phyloP scores from a whole-genome alignment of 2,797 vertebrate genomes.

The Pangasius djambal region DNA sequence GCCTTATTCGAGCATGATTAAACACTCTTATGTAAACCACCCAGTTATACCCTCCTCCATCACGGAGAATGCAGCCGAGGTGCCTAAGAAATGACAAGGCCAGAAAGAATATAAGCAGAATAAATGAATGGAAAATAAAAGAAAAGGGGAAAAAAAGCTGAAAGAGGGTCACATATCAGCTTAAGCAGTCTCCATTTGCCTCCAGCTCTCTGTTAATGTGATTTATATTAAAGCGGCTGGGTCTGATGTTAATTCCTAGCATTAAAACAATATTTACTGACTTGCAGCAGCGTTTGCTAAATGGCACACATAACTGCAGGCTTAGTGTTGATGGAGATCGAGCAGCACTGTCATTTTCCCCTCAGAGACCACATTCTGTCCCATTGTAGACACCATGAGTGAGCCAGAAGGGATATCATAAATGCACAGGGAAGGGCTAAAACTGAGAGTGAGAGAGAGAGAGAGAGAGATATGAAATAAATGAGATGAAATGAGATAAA shows the following conservation, averaged over 20 bases:
- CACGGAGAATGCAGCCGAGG: constrained; percentile 41
- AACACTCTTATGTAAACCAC: constrained; percentile 55
- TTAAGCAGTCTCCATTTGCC: constrained; percentile 44
- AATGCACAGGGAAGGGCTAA: constrained; percentile 1
- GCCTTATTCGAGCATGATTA: constrained; percentile 56
- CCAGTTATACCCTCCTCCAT: constrained; percentile 47
- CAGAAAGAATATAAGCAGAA: constrained; percentile 26
- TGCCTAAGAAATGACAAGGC: constrained; percentile 39
- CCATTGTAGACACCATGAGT: neutral
- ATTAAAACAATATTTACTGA: constrained; percentile 55
- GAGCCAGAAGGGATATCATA: constrained; percentile 11
- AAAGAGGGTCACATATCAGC: constrained; percentile 37
- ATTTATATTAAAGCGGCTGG: constrained; percentile 56
- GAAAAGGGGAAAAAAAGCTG: constrained; percentile 4
- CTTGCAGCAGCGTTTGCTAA: constrained; percentile 32
- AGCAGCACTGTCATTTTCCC: constrained; percentile 8
- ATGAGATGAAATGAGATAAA: neutral
- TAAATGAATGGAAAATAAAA: constrained; percentile 17
- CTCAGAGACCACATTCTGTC: constrained; percentile 13
- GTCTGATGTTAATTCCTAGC: constrained; percentile 43
- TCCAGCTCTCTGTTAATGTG: constrained; percentile 51
- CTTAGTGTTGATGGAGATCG: constrained; percentile 28
- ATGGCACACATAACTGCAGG: constrained; percentile 38
- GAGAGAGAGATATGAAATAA: neutral
- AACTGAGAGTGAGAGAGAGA: neutral